Conservation (phyloP, 1,140 invertebrate genomes). For the Trichonephila clavata region DNA sequence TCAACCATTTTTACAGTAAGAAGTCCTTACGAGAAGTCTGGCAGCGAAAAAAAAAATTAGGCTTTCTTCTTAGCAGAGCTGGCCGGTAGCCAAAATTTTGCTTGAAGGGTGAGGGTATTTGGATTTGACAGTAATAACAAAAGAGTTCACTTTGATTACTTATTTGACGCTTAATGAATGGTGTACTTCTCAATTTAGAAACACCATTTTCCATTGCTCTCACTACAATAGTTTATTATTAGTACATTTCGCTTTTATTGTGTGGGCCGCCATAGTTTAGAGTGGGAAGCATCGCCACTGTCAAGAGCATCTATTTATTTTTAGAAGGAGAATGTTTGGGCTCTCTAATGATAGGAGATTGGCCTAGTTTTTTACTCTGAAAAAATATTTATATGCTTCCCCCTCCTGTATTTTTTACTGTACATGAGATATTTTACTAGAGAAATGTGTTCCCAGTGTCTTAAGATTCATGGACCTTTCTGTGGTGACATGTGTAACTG, state of each 20-base stretch:
- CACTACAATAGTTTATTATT: constrained; percentile 50
- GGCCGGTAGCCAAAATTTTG: not conserved
- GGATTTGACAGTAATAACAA: constrained; percentile 26
- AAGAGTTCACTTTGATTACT: constrained; percentile 11
- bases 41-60: not conserved
- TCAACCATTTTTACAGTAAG: not conserved
- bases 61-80: not conserved
- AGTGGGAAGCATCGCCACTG: not conserved
- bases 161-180: constrained; percentile 34
- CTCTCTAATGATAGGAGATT: constrained; percentile 5
- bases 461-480: too few relatives aligned
- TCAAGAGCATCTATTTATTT: constrained; percentile 40
- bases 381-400: not conserved
- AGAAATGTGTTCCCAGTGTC: too few relatives aligned
- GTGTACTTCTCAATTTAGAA: constrained; percentile 39
- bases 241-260: constrained; percentile 9
- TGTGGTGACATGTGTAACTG: too few relatives aligned
- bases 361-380: not conserved
- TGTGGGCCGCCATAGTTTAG: not conserved
- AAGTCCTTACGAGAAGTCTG: not conserved
- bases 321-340: not conserved
- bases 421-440: too few relatives aligned
- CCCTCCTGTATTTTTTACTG: too few relatives aligned
- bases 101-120: not conserved
- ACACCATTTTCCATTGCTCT: not conserved